Conservation (phyloP, 2,797 vertebrate genomes). For the Apogon hyalosoma region DNA sequence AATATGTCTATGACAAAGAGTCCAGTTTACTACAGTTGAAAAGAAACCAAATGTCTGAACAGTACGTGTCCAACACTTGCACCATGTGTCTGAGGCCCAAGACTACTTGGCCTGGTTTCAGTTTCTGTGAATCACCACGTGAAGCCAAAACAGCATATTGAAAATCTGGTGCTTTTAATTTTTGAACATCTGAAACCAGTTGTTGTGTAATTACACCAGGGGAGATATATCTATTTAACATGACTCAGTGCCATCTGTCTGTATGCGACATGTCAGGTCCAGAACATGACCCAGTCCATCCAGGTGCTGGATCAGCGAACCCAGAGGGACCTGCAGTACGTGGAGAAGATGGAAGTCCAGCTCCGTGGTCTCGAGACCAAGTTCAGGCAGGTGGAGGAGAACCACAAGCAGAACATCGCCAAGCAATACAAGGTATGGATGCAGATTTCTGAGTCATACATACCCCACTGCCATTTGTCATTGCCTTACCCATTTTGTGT, state of each 20-base stretch:
- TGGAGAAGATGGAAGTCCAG: constrained; percentile 99
- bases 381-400: constrained; percentile 98
- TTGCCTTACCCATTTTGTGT: constrained; percentile 32
- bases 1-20: constrained; percentile 15
- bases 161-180: constrained; percentile 47
- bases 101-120: constrained; percentile 61
- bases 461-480: constrained; percentile 37
- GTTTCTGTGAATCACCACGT: constrained; percentile 52
- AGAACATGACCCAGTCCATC: constrained; percentile 99
- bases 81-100: constrained; percentile 62
- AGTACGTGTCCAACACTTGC: constrained; percentile 58
- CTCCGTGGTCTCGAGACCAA: constrained; percentile 97
- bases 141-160: constrained; percentile 56
- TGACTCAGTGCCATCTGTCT: constrained; percentile 12
- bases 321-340: constrained; percentile 96
- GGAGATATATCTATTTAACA: background rate
- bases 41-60: constrained; percentile 62
- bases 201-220: constrained; percentile 3
- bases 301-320: constrained; percentile 97
- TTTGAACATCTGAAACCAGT: constrained; percentile 3
- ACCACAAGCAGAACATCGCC: constrained; percentile 97
- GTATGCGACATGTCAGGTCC: constrained; percentile 85
- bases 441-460: constrained; percentile 40
- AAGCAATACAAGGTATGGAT: constrained; percentile 96
- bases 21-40: constrained; percentile 23